phyloP scores from a whole-genome alignment of 2,888 invertebrate species.

The Ganaspis brasiliensis region DNA sequence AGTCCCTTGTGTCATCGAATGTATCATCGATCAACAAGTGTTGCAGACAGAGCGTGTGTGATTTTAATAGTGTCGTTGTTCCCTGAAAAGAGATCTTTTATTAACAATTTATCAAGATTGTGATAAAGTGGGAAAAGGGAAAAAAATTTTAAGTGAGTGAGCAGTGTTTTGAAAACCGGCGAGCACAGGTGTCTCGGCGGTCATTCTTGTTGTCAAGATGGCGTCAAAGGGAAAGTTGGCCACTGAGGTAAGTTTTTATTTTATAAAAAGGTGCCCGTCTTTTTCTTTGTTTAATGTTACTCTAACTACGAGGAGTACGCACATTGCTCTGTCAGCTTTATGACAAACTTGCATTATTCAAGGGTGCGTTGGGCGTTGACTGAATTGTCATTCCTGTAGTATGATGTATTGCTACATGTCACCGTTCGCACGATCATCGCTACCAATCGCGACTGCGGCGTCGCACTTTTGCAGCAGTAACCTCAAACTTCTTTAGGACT shows the following conservation, averaged over 20 bases:
- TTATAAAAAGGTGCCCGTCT: neutral
- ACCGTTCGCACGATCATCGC: conserved; percentile 50
- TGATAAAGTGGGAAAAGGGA: neutral
- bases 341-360: conserved; percentile 48
- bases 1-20: conserved; percentile 3
- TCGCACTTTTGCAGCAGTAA: conserved; percentile 10
- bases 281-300: neutral
- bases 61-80: neutral
- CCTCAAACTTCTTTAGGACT: conserved; percentile 10
- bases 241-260: conserved; percentile 42
- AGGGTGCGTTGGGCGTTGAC: conserved; percentile 8
- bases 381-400: neutral
- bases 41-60: neutral
- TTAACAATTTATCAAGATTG: neutral
- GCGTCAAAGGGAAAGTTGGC: conserved; percentile 45
- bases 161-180: conserved; percentile 32
- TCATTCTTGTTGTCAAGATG: conserved; percentile 43
- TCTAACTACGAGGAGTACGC: neutral
- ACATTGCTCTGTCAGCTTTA: conserved; percentile 33
- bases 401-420: neutral
- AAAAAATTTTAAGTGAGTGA: neutral
- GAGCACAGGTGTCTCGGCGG: conserved; percentile 31
- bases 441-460: conserved; percentile 37
- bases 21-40: neutral
- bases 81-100: neutral